Conservation (phyloP, 2,888 invertebrate genomes). For the Parnassius orleans region DNA sequence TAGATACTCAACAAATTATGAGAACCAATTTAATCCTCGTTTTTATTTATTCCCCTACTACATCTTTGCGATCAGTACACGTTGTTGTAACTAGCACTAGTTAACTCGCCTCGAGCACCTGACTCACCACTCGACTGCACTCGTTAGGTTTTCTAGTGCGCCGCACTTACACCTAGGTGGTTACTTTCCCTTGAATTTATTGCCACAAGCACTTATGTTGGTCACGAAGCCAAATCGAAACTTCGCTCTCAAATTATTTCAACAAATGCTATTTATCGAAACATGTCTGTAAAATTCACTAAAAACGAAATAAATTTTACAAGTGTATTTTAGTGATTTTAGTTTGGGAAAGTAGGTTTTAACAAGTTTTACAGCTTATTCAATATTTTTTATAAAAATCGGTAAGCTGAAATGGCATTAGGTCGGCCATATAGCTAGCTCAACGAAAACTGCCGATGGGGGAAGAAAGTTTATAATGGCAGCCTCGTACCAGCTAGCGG, state of each 20-base stretch:
- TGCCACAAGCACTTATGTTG: slow-evolving; percentile 1
- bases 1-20: slow-evolving; percentile 14
- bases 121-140: slow-evolving; percentile 53
- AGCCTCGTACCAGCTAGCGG: too few species aligned
- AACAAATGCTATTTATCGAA: too few species aligned
- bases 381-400: too few species aligned
- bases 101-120: slow-evolving; percentile 55
- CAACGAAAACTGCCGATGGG: too few species aligned
- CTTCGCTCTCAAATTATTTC: background rate
- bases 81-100: slow-evolving; percentile 44
- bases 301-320: too few species aligned
- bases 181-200: slow-evolving; percentile 46
- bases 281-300: too few species aligned
- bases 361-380: too few species aligned
- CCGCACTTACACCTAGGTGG: slow-evolving; percentile 57
- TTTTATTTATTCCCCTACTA: background rate
- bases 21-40: slow-evolving; percentile 8
- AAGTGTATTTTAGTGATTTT: too few species aligned
- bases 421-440: too few species aligned
- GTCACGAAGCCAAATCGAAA: slow-evolving; percentile 12
- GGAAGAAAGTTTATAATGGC: too few species aligned
- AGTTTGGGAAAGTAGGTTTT: too few species aligned
- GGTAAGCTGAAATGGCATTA: too few species aligned
- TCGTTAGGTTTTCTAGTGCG: slow-evolving; percentile 59
- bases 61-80: slow-evolving; percentile 15